phyloP scores from a whole-genome alignment of 2,797 vertebrate species.

The Pterois miles region DNA sequence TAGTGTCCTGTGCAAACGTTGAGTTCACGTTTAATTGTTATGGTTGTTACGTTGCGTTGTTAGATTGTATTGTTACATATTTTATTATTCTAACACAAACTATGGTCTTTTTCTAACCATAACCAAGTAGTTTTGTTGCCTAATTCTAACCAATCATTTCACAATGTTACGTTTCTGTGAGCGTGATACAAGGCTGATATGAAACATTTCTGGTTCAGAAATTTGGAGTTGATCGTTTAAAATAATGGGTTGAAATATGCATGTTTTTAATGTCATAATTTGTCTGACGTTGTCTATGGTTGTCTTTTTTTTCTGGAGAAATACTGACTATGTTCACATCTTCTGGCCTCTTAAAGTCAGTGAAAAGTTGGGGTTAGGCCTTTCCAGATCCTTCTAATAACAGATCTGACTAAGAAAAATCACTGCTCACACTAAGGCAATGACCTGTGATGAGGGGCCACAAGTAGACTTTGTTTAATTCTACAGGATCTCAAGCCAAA shows the following conservation, averaged over 20 bases:
- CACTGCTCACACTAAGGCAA: neutral
- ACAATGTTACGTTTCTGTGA: neutral
- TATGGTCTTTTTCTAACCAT: neutral
- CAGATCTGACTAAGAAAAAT: neutral
- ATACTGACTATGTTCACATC: neutral
- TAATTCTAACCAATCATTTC: neutral
- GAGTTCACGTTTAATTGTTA: neutral
- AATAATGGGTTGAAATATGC: neutral
- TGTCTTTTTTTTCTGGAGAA: neutral
- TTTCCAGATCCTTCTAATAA: constrained; percentile 1
- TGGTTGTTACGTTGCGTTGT: neutral
- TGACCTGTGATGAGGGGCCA: neutral
- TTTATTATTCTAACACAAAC: neutral
- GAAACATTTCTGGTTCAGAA: neutral
- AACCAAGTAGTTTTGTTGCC: neutral
- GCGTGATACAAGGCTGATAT: neutral
- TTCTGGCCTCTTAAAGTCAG: neutral
- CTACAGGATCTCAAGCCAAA: neutral
- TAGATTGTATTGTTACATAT: neutral
- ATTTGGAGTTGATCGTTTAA: too few relatives aligned
- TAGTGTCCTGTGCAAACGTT: neutral
- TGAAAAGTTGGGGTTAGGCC: neutral
- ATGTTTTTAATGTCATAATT: neutral
- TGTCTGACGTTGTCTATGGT: neutral
- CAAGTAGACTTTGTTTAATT: neutral